phyloP scores from a whole-genome alignment of 1,140 invertebrate genomes.

The Neodiprion fabricii region DNA sequence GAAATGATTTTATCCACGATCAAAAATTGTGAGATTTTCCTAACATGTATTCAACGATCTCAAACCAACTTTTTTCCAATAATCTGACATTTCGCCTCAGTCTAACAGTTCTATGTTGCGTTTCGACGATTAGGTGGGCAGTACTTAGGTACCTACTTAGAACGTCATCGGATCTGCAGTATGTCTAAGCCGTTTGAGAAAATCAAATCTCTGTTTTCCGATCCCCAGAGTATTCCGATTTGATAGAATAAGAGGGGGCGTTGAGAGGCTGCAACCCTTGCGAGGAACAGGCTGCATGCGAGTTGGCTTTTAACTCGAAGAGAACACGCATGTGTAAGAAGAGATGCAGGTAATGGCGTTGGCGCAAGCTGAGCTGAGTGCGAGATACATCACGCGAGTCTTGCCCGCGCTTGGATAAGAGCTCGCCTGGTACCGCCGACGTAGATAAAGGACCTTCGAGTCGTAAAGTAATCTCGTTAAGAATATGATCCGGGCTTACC shows the following conservation, averaged over 20 bases:
- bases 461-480: slow-evolving; percentile 62
- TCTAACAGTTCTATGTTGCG: too few species aligned
- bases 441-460: slow-evolving; percentile 55
- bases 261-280: background rate
- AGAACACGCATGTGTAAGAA: background rate
- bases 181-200: too few species aligned
- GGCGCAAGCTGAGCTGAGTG: slow-evolving; percentile 44
- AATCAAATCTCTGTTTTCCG: too few species aligned
- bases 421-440: slow-evolving; percentile 34
- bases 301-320: background rate
- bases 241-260: background rate
- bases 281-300: background rate
- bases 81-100: too few species aligned
- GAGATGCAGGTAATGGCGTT: slow-evolving; percentile 5
- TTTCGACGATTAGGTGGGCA: too few species aligned
- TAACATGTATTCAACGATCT: too few species aligned
- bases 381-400: slow-evolving; percentile 55
- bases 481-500: slow-evolving; percentile 60
- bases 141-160: too few species aligned
- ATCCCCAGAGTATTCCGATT: too few species aligned
- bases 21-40: too few species aligned
- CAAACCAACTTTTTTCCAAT: too few species aligned
- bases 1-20: too few species aligned
- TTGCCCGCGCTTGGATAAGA: background rate
- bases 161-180: too few species aligned